Percentiles rank a stretch among this genome's conserved stretches.
phyloP scores from a whole-genome alignment of 2,113 vertebrate species.

The Reinhardtius hippoglossoides region DNA sequence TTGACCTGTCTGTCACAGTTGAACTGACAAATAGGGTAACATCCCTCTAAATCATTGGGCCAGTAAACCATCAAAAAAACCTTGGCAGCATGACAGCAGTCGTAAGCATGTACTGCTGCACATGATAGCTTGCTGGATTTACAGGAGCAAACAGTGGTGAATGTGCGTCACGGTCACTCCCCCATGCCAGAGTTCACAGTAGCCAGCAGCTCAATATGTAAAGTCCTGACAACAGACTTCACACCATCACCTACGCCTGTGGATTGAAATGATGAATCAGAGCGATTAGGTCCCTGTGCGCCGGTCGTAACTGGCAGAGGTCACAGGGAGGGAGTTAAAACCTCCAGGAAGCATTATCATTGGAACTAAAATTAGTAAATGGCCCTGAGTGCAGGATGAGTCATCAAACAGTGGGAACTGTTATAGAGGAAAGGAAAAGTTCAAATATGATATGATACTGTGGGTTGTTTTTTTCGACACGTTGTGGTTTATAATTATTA shows the following conservation, averaged over 20 bases:
- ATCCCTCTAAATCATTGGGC: no score
- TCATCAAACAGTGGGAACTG: background rate
- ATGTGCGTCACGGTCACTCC: background rate
- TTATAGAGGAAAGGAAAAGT: background rate
- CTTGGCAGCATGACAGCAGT: no score
- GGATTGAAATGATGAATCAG: background rate
- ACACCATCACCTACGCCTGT: background rate
- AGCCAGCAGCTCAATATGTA: background rate
- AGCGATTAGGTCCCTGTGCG: background rate
- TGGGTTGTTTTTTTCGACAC: background rate
- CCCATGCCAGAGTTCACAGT: background rate
- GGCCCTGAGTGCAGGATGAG: background rate
- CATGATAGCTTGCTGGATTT: no score
- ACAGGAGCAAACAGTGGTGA: background rate
- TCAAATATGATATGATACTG: background rate
- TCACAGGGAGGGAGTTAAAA: background rate
- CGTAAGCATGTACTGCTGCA: background rate
- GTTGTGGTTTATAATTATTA: no score
- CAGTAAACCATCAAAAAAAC: no score
- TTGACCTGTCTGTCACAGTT: no score
- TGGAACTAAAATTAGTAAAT: background rate
- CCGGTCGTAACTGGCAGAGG: background rate
- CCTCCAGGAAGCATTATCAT: background rate
- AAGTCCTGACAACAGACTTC: background rate
- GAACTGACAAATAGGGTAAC: no score